Evolutionary conservation across 1,140 invertebrate species (phyloP).

Genomic region (Protaetia brevitarsis): DNA sequence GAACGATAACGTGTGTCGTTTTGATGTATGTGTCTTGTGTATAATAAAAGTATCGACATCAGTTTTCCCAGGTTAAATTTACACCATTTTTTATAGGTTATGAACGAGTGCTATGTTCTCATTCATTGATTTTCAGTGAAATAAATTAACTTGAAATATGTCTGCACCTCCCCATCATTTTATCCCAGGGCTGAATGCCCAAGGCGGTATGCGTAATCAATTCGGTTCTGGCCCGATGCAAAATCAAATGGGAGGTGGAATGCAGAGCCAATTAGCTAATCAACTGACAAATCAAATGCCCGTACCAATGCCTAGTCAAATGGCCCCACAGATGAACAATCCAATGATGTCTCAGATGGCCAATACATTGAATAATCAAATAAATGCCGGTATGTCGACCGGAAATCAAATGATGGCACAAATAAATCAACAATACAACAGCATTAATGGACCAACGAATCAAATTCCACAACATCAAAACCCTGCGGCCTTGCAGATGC

Average conservation of each 20-base stretch:
- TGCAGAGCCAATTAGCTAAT: constrained; percentile 53
- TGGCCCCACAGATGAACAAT: constrained; percentile 37
- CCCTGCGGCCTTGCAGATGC: constrained; percentile 33
- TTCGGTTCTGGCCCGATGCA: constrained; percentile 53
- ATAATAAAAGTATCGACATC: too few relatives aligned
- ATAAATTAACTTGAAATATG: constrained; percentile 48
- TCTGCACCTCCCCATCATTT: constrained; percentile 59
- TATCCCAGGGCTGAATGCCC: constrained; percentile 55
- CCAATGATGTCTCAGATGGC: constrained; percentile 52
- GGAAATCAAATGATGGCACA: constrained; percentile 39
- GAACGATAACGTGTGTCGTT: too few relatives aligned
- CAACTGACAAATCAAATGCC: constrained; percentile 41
- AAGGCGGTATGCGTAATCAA: constrained; percentile 56
- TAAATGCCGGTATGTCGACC: constrained; percentile 38
- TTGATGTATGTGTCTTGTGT: too few relatives aligned
- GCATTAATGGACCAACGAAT: constrained; percentile 32
- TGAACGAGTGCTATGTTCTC: too few relatives aligned
- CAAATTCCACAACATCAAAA: constrained; percentile 35
- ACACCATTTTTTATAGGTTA: too few relatives aligned
- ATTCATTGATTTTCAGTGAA: too few relatives aligned
- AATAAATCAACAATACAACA: constrained; percentile 43
- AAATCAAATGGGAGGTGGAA: constrained; percentile 54
- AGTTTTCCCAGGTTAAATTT: too few relatives aligned
- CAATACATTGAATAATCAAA: constrained; percentile 51
- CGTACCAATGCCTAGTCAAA: constrained; percentile 40